Evolutionary conservation across 2,797 vertebrate species (phyloP).

Genomic region (Chiloscyllium punctatum): DNA sequence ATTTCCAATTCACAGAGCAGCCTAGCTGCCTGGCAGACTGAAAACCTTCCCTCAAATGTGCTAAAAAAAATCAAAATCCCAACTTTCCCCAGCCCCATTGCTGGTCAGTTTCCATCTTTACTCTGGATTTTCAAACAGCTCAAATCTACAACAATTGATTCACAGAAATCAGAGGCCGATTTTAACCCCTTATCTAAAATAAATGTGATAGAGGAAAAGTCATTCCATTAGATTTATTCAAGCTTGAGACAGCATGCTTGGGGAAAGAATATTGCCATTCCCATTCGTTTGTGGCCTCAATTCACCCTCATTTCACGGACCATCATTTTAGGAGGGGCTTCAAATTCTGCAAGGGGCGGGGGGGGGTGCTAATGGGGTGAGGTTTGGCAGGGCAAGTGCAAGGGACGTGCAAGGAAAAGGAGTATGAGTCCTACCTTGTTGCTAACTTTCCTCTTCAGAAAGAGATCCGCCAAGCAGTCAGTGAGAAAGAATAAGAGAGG

Average conservation of each 20-base stretch:
- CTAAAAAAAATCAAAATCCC: not conserved
- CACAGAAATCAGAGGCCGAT: not conserved
- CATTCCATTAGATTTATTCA: not conserved
- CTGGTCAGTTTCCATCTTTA: not conserved
- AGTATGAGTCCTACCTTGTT: conserved; percentile 22
- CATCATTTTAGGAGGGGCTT: not conserved
- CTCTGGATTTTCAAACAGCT: not conserved
- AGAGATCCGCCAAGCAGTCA: conserved; percentile 3
- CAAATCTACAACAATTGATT: not conserved
- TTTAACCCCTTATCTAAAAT: not conserved
- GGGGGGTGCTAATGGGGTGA: not conserved
- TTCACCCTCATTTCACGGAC: too few species aligned
- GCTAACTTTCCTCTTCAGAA: conserved; percentile 30
- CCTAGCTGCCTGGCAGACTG: not conserved
- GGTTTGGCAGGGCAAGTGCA: not conserved
- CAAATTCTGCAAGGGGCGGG: too few species aligned
- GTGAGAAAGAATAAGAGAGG: not conserved
- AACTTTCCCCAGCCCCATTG: not conserved
- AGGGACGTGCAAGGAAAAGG: too few species aligned
- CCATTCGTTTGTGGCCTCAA: not conserved
- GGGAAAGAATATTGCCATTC: not conserved
- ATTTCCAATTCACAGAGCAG: not conserved
- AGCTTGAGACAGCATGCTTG: not conserved
- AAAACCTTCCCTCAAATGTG: not conserved
- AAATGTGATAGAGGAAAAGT: not conserved